Conservation (phyloP, 2,113 vertebrate genomes). For the Catharus minimus region DNA sequence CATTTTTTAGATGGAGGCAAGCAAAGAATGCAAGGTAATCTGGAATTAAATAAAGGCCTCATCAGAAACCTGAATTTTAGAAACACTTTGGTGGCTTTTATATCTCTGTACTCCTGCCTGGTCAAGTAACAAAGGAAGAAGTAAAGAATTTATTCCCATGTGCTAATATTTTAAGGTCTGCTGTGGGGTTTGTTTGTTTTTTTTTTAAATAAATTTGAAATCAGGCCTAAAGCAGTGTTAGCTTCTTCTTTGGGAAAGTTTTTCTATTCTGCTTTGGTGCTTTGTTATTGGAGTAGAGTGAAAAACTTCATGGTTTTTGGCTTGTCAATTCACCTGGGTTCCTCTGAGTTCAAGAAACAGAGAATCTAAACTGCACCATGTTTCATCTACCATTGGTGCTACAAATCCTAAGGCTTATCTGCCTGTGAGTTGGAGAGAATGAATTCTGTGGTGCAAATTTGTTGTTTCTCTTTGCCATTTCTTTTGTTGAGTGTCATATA, state of each 20-base stretch:
- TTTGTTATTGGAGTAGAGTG: background rate
- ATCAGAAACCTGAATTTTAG: background rate
- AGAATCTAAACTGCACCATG: background rate
- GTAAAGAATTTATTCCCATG: background rate
- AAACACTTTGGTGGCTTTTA: background rate
- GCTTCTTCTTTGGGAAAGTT: background rate
- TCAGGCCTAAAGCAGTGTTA: background rate
- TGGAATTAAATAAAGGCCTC: background rate
- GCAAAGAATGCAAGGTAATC: background rate
- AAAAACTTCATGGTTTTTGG: background rate
- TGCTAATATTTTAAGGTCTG: background rate
- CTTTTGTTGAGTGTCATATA: background rate
- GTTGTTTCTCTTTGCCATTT: background rate
- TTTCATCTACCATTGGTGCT: background rate
- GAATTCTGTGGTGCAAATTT: background rate
- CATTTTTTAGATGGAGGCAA: background rate
- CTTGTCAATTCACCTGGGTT: background rate
- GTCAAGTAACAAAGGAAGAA: background rate
- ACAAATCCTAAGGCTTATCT: background rate
- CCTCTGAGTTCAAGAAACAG: background rate
- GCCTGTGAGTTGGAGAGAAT: background rate
- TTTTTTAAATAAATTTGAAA: background rate
- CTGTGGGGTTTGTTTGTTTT: background rate
- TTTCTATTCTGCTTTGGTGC: background rate
- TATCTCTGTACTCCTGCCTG: background rate